phyloP scores from a whole-genome alignment of 2,113 vertebrate genomes.

The Vulpes ferrilata region DNA sequence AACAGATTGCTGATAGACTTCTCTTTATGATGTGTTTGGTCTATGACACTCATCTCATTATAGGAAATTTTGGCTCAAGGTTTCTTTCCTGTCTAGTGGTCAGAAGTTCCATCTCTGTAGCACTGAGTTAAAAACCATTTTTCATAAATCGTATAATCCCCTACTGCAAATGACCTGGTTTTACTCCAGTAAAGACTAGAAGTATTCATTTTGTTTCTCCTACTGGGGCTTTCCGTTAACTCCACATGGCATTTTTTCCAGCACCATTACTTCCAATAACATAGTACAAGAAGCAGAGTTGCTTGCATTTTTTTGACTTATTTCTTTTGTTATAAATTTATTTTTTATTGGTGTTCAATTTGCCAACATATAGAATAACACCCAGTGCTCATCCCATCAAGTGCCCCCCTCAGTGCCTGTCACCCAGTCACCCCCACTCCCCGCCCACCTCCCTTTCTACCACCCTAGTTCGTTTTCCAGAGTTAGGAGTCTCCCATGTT shows the following conservation, averaged over 20 bases:
- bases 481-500: too few relatives aligned
- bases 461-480: too few relatives aligned
- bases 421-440: too few relatives aligned
- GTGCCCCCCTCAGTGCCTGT: too few relatives aligned
- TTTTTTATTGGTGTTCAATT: too few relatives aligned
- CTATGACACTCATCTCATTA: neutral
- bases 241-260: neutral
- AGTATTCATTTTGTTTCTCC: neutral
- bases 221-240: neutral
- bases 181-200: neutral
- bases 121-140: neutral
- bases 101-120: neutral
- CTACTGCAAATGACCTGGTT: neutral
- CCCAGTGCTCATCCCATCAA: too few relatives aligned
- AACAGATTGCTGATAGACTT: neutral
- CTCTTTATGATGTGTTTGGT: neutral
- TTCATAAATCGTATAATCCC: neutral
- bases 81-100: neutral
- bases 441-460: too few relatives aligned
- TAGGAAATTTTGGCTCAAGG: neutral
- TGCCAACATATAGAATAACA: too few relatives aligned
- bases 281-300: neutral
- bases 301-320: neutral
- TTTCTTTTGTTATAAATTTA: too few relatives aligned
- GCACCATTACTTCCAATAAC: neutral